Percentiles rank a stretch among this genome's conserved stretches.
These are phyloP conservation scores for Polia nebulosa DNA, from an alignment of 2,888 invertebrate species.

Conservation along the genomic window DNA sequence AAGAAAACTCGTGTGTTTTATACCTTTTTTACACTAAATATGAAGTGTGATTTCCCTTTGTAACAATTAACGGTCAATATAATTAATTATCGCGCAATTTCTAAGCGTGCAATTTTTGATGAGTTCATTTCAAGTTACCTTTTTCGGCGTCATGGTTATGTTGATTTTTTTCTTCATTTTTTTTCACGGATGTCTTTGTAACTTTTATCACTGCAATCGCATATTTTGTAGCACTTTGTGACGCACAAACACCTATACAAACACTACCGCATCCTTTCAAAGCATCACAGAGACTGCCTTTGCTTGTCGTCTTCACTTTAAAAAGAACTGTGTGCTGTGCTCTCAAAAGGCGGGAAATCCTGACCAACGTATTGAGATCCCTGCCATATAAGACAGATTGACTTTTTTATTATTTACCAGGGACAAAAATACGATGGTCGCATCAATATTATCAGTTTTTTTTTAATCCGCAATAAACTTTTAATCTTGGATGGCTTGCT, in stretches of 20 bases:
- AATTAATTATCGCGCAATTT: slow-evolving; percentile 25
- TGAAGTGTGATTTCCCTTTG: slow-evolving; percentile 28
- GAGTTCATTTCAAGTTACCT: slow-evolving; percentile 64
- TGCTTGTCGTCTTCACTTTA: slow-evolving; percentile 41
- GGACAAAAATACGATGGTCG: slow-evolving; percentile 63
- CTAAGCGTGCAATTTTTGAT: slow-evolving; percentile 2
- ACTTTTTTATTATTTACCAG: slow-evolving; percentile 47
- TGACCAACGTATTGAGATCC: slow-evolving; percentile 65
- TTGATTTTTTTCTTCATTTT: slow-evolving; percentile 76
- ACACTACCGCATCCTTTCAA: slow-evolving; percentile 56
- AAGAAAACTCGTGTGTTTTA: slow-evolving; percentile 34
- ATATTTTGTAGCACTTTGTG: slow-evolving; percentile 36
- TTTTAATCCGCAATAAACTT: slow-evolving; percentile 81
- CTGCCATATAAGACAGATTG: slow-evolving; percentile 36
- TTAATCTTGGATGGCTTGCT: slow-evolving; percentile 77
- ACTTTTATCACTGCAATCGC: slow-evolving; percentile 38
- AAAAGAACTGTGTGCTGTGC: slow-evolving; percentile 56
- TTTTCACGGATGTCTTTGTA: slow-evolving; percentile 30
- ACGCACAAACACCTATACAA: slow-evolving; percentile 30
- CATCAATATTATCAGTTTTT: slow-evolving; percentile 63
- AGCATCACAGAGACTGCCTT: slow-evolving; percentile 62
- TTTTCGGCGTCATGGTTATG: slow-evolving; percentile 69
- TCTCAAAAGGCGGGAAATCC: slow-evolving; percentile 65
- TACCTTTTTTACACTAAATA: slow-evolving; percentile 32
- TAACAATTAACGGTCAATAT: slow-evolving; percentile 14